Conservation (phyloP, 2,888 invertebrate species). For the Plemyria rubiginata region DNA sequence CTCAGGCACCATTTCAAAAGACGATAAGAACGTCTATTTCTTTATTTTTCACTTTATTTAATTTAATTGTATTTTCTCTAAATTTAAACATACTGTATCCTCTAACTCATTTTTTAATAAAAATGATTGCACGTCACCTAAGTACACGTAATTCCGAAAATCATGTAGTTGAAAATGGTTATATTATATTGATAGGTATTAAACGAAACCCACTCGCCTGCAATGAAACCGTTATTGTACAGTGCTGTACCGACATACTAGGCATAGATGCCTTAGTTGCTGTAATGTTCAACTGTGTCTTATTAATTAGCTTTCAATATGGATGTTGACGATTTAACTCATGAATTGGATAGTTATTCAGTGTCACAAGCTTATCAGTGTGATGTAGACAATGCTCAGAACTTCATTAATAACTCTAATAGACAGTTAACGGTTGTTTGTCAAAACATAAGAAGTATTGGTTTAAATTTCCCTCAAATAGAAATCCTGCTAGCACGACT, state of each 20-base stretch:
- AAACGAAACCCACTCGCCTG: neutral
- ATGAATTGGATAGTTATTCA: constrained; percentile 1
- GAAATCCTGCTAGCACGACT: neutral
- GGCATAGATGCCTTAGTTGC: neutral
- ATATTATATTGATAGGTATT: neutral
- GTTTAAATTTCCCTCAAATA: neutral
- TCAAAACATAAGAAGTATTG: neutral
- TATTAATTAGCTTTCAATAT: neutral
- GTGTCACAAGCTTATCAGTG: neutral
- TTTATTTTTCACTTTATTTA: neutral
- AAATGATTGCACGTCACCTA: no score
- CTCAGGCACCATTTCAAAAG: neutral
- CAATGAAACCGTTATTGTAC: neutral
- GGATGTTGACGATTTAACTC: neutral
- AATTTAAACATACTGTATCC: neutral
- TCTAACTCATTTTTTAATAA: no score
- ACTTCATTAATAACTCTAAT: neutral
- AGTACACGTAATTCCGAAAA: no score
- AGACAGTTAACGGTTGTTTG: neutral
- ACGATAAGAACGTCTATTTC: neutral
- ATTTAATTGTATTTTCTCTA: no score
- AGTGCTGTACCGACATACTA: neutral
- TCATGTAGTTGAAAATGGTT: neutral
- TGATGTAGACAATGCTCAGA: neutral
- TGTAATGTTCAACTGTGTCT: neutral